Percentiles rank a stretch among this genome's conserved stretches.
These are phyloP conservation scores for Coptodon rendalli DNA, from an alignment of 2,113 vertebrate genomes.

Conservation along the genomic window DNA sequence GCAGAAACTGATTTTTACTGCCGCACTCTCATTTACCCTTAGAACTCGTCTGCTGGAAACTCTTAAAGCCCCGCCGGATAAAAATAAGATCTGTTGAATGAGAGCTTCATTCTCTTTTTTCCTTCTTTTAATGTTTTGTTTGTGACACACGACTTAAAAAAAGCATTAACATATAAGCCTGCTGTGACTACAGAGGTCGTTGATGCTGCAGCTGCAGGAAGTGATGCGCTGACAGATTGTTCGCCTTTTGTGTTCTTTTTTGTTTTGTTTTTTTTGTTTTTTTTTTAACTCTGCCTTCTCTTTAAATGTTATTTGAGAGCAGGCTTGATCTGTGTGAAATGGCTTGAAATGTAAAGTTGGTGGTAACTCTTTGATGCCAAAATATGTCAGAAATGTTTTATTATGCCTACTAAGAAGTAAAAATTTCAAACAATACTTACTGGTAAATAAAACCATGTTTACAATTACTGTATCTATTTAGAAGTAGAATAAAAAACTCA, in stretches of 20 bases:
- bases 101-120: background rate
- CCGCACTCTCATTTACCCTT: slow-evolving; percentile 12
- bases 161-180: slow-evolving; percentile 22
- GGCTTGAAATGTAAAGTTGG: background rate
- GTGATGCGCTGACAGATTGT: background rate
- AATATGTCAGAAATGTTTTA: background rate
- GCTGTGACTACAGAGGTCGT: slow-evolving; percentile 15
- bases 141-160: slow-evolving; percentile 14
- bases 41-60: slow-evolving; percentile 19
- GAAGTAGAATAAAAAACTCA: background rate
- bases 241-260: background rate
- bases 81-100: slow-evolving; percentile 23
- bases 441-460: background rate
- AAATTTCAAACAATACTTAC: background rate
- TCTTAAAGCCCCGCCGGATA: slow-evolving; percentile 13
- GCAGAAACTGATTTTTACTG: slow-evolving; percentile 31
- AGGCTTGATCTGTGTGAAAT: background rate
- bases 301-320: background rate
- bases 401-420: background rate
- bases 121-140: slow-evolving; percentile 30
- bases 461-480: background rate
- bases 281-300: background rate
- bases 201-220: slow-evolving; percentile 12
- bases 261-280: fast-evolving
- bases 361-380: background rate